Percentiles rank a stretch among this genome's conserved stretches.
Conservation (phyloP, 2,113 vertebrate species). For the Pterophyllum scalare region DNA sequence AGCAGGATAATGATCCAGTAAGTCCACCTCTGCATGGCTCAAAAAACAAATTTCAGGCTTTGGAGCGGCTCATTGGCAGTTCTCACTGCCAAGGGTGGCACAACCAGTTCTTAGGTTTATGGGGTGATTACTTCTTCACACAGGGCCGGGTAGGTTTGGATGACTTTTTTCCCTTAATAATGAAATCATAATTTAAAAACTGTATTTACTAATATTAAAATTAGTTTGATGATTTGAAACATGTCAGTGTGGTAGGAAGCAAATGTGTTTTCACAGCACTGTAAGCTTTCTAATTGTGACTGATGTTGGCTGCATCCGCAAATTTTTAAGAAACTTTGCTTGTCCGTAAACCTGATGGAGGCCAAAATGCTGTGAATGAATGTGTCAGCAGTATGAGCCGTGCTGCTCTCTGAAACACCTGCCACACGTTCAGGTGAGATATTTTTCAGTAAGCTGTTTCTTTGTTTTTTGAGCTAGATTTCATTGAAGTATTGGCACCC, state of each 20-base stretch:
- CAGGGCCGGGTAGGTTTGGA: neutral
- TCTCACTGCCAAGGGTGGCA: neutral
- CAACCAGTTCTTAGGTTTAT: neutral
- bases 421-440: slow-evolving; percentile 9
- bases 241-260: neutral
- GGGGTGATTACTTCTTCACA: neutral
- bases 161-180: neutral
- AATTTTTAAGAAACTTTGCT: neutral
- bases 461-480: slow-evolving; percentile 2
- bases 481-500: neutral
- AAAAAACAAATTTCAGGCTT: too few species aligned
- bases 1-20: too few species aligned
- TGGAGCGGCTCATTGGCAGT: too few species aligned
- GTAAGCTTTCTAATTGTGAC: neutral
- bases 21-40: too few species aligned
- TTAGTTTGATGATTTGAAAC: neutral
- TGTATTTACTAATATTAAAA: neutral
- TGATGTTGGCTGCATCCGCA: neutral
- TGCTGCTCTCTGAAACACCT: neutral
- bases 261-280: neutral
- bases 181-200: neutral
- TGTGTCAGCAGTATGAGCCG: neutral
- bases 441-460: neutral
- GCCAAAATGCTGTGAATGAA: neutral
- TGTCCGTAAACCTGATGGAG: neutral